Percentiles rank a stretch among this genome's conserved stretches.
phyloP scores from a whole-genome alignment of 2,113 vertebrate genomes.

The Murina feae region DNA sequence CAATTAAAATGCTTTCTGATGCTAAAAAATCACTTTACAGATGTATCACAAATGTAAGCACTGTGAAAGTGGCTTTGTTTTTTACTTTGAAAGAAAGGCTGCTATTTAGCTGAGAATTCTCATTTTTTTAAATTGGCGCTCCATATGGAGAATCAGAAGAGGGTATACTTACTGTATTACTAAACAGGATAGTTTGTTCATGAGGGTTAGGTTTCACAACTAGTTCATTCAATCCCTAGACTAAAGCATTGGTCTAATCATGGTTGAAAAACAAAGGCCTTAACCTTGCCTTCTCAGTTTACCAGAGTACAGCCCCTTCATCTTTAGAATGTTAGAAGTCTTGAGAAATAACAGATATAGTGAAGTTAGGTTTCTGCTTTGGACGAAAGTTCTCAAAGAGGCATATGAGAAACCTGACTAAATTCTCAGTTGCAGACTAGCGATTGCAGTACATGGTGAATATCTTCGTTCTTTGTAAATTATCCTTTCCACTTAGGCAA shows the following conservation, averaged over 20 bases:
- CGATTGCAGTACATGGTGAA: conserved; percentile 19
- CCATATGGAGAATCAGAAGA: conserved; percentile 73
- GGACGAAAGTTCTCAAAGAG: conserved; percentile 15
- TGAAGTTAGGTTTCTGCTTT: conserved; percentile 48
- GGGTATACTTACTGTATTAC: conserved; percentile 50
- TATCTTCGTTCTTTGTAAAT: conserved; percentile 36
- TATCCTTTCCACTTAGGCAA: conserved; percentile 34
- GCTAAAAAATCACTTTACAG: conserved; percentile 77
- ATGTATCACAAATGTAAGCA: conserved; percentile 76
- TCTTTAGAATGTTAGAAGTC: conserved; percentile 39
- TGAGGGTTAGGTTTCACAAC: conserved; percentile 83
- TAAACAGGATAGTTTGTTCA: conserved; percentile 54
- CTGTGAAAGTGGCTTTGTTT: conserved; percentile 68
- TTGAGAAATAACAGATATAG: conserved; percentile 55
- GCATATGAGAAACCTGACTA: conserved; percentile 21
- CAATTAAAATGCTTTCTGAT: conserved; percentile 83
- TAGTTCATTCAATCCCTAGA: conserved; percentile 59
- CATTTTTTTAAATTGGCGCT: conserved; percentile 76
- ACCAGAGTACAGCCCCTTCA: background rate
- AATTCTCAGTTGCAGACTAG: conserved; percentile 14
- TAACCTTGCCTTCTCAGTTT: conserved; percentile 52
- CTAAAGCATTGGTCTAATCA: conserved; percentile 45
- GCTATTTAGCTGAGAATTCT: conserved; percentile 75
- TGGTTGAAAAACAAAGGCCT: conserved; percentile 41
- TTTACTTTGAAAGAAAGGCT: conserved; percentile 77